Evolutionary conservation across 2,888 invertebrate species (phyloP).

Genomic region (Diaperis boleti): DNA sequence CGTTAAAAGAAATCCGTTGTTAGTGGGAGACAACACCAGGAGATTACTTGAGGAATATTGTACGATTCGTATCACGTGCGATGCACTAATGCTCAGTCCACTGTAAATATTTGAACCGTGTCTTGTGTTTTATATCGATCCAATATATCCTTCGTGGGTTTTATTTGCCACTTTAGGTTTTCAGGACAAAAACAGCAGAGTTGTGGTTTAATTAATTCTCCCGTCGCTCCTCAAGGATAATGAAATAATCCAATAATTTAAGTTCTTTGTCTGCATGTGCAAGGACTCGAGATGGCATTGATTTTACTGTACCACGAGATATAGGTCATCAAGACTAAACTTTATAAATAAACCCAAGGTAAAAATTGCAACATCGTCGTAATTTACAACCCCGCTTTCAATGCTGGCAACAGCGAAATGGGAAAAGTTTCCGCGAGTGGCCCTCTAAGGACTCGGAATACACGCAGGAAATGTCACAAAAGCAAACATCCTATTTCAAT

Average conservation of each 20-base stretch:
- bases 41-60: constrained; percentile 51
- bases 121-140: constrained; percentile 42
- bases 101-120: constrained; percentile 62
- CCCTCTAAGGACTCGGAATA: constrained; percentile 23
- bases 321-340: constrained; percentile 44
- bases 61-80: constrained; percentile 59
- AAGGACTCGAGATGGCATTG: constrained; percentile 38
- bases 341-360: constrained; percentile 47
- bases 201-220: constrained; percentile 32
- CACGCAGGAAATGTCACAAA: constrained; percentile 30
- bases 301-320: constrained; percentile 44
- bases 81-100: constrained; percentile 59
- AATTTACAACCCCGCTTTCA: constrained; percentile 16
- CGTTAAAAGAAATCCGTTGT: constrained; percentile 61
- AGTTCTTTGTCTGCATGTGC: constrained; percentile 26
- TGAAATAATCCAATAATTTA: constrained; percentile 36
- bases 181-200: constrained; percentile 23
- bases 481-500: constrained; percentile 58
- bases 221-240: constrained; percentile 37
- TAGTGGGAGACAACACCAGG: constrained; percentile 46
- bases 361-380: constrained; percentile 27
- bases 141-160: constrained; percentile 34
- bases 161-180: constrained; percentile 38
- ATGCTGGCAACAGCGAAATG: constrained; percentile 10
- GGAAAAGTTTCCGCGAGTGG: constrained; percentile 24